Evolutionary conservation across 1,140 invertebrate genomes (phyloP).

Genomic region (Phortica variegata): DNA sequence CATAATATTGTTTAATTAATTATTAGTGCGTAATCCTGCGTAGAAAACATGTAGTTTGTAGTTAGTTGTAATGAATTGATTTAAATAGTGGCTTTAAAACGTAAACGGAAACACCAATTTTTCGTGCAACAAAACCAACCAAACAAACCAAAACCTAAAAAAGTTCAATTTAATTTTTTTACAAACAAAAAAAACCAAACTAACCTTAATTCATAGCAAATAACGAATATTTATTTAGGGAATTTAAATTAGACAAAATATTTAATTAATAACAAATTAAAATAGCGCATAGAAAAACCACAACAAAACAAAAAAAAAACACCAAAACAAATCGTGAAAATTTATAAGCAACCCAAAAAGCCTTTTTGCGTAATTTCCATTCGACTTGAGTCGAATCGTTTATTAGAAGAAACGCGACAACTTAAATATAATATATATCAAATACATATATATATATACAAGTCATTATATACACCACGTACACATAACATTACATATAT

Average conservation of each 20-base stretch:
- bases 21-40: no score
- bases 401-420: constrained; percentile 1
- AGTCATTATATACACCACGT: no score
- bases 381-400: constrained; percentile 42
- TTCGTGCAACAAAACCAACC: constrained; percentile 23
- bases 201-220: no score
- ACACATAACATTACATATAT: no score
- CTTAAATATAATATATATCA: constrained; percentile 12
- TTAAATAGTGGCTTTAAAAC: constrained; percentile 46
- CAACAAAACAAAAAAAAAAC: constrained; percentile 14
- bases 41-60: constrained; percentile 41
- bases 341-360: constrained; percentile 12
- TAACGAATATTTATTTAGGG: constrained; percentile 49
- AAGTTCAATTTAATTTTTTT: constrained; percentile 31
- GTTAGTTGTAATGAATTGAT: constrained; percentile 38
- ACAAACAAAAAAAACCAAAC: constrained; percentile 17
- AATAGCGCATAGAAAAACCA: constrained; percentile 27
- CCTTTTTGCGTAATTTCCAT: constrained; percentile 17
- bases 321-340: constrained; percentile 29
- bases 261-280: constrained; percentile 32
- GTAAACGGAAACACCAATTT: constrained; percentile 35
- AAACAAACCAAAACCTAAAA: constrained; percentile 31
- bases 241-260: constrained; percentile 29
- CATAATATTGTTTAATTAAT: no score
- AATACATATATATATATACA: no score